phyloP scores from a whole-genome alignment of 2,113 vertebrate species.

The Corydoras maculifer region DNA sequence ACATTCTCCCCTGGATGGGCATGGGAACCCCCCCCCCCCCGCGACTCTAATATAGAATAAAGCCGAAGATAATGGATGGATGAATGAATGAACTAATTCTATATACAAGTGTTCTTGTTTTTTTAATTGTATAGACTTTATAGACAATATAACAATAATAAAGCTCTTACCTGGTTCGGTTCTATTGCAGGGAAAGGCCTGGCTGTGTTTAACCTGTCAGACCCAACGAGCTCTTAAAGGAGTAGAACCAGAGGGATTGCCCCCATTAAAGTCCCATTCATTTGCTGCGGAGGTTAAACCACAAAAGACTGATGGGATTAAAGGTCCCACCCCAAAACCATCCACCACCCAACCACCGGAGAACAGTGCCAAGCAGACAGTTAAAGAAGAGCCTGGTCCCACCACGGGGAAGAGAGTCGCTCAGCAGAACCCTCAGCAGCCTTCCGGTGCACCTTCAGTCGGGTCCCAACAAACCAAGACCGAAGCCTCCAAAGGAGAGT shows the following conservation, averaged over 20 bases:
- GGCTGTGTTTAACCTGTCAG: conserved; percentile 96
- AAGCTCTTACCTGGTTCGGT: conserved; percentile 20
- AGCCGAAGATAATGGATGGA: too few relatives aligned
- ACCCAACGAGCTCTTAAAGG: conserved; percentile 81
- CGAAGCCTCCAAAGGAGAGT: conserved; percentile 48
- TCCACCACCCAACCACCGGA: conserved; percentile 38
- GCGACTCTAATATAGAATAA: too few relatives aligned
- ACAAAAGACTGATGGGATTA: conserved; percentile 48
- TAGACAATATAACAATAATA: conserved; percentile 1
- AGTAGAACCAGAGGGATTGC: conserved; percentile 59
- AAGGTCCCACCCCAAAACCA: conserved; percentile 52
- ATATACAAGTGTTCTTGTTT: too few relatives aligned
- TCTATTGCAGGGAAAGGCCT: conserved; percentile 77
- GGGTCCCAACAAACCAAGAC: conserved; percentile 18
- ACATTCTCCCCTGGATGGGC: too few relatives aligned
- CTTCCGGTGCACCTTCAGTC: not conserved
- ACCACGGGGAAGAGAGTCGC: not conserved
- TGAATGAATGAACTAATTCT: too few relatives aligned
- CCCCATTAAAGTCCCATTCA: conserved; percentile 48
- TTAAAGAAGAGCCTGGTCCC: not conserved
- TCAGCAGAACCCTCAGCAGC: conserved; percentile 24
- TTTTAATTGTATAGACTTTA: not conserved
- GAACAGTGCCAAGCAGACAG: conserved; percentile 38
- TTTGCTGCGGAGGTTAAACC: conserved; percentile 47
- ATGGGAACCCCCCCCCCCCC: too few relatives aligned